Conservation (phyloP, 2,888 invertebrate species). For the Eilema sororculum region DNA sequence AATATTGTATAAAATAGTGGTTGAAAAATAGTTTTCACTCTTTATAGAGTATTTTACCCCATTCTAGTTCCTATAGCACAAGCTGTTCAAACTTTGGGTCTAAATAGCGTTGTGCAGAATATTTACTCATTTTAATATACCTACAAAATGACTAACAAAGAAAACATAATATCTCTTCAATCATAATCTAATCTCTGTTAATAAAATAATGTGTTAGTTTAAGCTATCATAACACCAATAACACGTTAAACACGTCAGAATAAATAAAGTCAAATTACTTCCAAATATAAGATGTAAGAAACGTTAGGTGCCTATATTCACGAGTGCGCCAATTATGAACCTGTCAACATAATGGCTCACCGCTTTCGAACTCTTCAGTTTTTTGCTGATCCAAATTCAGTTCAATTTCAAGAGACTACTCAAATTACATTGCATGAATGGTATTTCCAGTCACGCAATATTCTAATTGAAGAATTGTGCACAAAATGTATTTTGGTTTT, state of each 20-base stretch:
- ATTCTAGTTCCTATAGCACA: too few species aligned
- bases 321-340: conserved; percentile 65
- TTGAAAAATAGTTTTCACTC: too few species aligned
- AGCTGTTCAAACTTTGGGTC: too few species aligned
- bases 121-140: too few species aligned
- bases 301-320: conserved; percentile 50
- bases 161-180: not conserved
- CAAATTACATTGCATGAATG: not conserved
- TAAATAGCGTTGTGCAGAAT: too few species aligned
- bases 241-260: not conserved
- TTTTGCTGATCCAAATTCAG: conserved; percentile 21
- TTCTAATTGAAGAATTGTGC: too few species aligned
- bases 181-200: not conserved
- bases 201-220: not conserved
- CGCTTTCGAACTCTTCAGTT: conserved; percentile 36
- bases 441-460: not conserved
- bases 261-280: conserved; percentile 39
- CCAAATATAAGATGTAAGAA: conserved; percentile 35
- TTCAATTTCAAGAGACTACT: not conserved
- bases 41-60: too few species aligned
- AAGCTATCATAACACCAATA: not conserved
- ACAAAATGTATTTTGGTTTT: too few species aligned
- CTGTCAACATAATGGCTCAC: conserved; percentile 59
- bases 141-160: not conserved
- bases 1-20: too few species aligned